These are phyloP conservation scores for Trialeurodes vaporariorum DNA, from an alignment of 1,140 invertebrate genomes.

Conservation along the genomic window DNA sequence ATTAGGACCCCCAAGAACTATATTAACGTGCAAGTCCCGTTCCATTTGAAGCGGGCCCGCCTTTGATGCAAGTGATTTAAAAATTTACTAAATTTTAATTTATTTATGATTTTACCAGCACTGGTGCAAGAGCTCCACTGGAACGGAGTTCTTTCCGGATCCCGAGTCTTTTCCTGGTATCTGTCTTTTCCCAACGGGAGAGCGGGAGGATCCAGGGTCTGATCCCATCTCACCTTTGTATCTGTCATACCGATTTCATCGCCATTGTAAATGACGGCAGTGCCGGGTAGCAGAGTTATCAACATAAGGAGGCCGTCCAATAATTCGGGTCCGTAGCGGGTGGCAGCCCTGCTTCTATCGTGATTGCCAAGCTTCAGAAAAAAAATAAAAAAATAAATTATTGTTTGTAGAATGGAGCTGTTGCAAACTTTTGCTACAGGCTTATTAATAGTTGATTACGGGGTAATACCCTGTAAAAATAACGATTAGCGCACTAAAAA, in stretches of 20 bases:
- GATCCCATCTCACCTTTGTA: conserved; percentile 41
- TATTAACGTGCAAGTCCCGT: no score
- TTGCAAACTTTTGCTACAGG: background rate
- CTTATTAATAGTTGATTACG: no score
- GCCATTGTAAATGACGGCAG: conserved; percentile 60
- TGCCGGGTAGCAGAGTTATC: conserved; percentile 57
- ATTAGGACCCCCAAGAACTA: no score
- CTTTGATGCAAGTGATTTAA: background rate
- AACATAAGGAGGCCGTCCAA: conserved; percentile 65
- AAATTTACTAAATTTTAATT: background rate
- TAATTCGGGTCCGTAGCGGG: conserved; percentile 45
- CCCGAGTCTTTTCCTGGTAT: conserved; percentile 40
- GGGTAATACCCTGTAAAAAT: no score
- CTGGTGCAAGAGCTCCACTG: conserved; percentile 50
- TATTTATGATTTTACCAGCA: conserved; percentile 43
- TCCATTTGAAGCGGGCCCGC: no score
- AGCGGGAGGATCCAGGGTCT: conserved; percentile 38
- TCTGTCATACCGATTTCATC: conserved; percentile 67
- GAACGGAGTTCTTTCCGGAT: conserved; percentile 58
- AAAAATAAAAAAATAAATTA: background rate
- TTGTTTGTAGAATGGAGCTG: background rate
- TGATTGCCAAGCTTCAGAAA: conserved; percentile 56
- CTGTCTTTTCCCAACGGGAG: conserved; percentile 34
- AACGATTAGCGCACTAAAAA: no score
- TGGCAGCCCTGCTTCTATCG: conserved; percentile 50